A percentile compares a stretch with the other conserved stretches of the same genome.
Evolutionary conservation across 1,140 invertebrate species (phyloP).

Genomic region (Solen grandis): DNA sequence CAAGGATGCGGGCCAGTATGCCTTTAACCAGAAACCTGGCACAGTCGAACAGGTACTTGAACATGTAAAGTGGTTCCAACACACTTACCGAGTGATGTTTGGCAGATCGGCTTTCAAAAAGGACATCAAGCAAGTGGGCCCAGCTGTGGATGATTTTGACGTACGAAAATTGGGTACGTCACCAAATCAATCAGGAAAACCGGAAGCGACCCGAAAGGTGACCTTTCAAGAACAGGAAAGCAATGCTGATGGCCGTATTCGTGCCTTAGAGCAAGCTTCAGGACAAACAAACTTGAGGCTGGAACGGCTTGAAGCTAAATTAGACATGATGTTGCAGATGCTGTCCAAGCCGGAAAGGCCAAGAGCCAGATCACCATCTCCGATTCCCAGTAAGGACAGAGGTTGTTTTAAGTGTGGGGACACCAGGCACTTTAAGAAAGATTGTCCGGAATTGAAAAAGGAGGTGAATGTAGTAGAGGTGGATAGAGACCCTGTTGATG

Average conservation of each 20-base stretch:
- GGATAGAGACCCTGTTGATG: not conserved
- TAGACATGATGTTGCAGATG: not conserved
- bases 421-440: too few relatives aligned
- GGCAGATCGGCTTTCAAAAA: too few relatives aligned
- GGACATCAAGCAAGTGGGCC: not conserved
- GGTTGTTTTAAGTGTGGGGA: too few relatives aligned
- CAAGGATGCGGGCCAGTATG: conserved; percentile 7
- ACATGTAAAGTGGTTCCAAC: not conserved
- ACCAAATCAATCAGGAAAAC: not conserved
- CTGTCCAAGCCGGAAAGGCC: not conserved
- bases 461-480: not conserved
- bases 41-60: conserved; percentile 22
- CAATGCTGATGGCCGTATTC: not conserved
- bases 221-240: not conserved
- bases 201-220: not conserved
- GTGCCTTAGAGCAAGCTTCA: not conserved
- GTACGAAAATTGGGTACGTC: not conserved
- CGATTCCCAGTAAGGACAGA: not conserved
- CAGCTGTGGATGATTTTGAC: not conserved
- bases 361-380: too few relatives aligned
- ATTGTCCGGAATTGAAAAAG: not conserved
- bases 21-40: not conserved
- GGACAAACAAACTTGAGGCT: not conserved
- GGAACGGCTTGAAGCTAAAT: not conserved
- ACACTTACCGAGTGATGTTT: conserved; percentile 1